These are phyloP conservation scores for Caenorhabditis tropicalis DNA, from an alignment of 1,140 invertebrate genomes.

Conservation along the genomic window DNA sequence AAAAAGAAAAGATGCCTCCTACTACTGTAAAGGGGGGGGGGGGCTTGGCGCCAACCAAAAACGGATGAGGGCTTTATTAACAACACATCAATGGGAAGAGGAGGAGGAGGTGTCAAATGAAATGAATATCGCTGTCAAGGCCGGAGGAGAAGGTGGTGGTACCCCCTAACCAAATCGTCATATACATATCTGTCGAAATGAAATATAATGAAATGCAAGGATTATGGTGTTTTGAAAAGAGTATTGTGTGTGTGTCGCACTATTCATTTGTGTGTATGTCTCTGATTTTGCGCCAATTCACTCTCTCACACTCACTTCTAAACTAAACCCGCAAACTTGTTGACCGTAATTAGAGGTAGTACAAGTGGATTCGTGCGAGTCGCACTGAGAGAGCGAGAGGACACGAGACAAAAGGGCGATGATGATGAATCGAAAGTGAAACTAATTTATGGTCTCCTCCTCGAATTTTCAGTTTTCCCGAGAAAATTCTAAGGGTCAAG, in stretches of 20 bases:
- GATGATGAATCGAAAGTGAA: no score
- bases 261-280: slow-evolving; percentile 7
- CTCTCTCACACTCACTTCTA: not conserved
- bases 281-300: not conserved
- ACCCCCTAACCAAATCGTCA: no score
- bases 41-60: not conserved
- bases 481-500: no score
- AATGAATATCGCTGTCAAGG: slow-evolving; percentile 24
- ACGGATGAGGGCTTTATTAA: not conserved
- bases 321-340: slow-evolving; percentile 20
- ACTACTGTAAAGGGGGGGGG: no score
- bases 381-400: not conserved
- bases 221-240: slow-evolving; percentile 20
- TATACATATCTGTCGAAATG: no score
- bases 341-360: slow-evolving; percentile 38
- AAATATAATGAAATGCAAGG: slow-evolving; percentile 39
- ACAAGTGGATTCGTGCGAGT: slow-evolving; percentile 30
- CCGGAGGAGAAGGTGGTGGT: not conserved
- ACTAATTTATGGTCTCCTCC: no score
- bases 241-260: not conserved
- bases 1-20: no score
- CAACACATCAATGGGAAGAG: not conserved
- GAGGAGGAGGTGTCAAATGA: slow-evolving; percentile 5
- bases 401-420: not conserved
- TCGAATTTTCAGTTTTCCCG: no score